A percentile compares a stretch with the other conserved stretches of the same genome.
These are phyloP conservation scores for Coptotermes formosanus DNA, from an alignment of 1,140 invertebrate genomes.

Conservation along the genomic window DNA sequence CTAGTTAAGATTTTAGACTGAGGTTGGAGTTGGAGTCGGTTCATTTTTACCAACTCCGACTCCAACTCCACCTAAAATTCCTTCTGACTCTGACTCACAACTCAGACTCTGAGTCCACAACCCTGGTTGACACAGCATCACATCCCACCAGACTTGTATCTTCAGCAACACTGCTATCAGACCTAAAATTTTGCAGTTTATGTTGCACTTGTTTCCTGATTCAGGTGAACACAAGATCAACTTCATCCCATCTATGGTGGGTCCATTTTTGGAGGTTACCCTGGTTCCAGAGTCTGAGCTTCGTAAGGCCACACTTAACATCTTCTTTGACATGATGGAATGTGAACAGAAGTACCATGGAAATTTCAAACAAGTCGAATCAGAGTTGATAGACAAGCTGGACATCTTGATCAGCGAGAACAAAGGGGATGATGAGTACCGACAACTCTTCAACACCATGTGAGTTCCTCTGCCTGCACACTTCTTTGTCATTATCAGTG, in stretches of 20 bases:
- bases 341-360: slow-evolving; percentile 81
- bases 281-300: slow-evolving; percentile 85
- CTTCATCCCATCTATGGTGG: slow-evolving; percentile 91
- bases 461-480: slow-evolving; percentile 57
- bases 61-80: no score
- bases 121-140: no score
- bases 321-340: slow-evolving; percentile 97
- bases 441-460: slow-evolving; percentile 90
- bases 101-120: no score
- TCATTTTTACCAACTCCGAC: no score
- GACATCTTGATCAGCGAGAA: slow-evolving; percentile 90
- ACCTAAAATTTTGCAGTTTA: background rate
- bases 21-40: no score
- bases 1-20: no score
- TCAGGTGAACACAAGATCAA: slow-evolving; percentile 75
- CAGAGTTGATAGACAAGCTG: slow-evolving; percentile 88
- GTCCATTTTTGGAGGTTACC: slow-evolving; percentile 91
- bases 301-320: slow-evolving; percentile 86
- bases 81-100: no score
- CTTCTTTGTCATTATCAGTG: background rate
- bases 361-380: slow-evolving; percentile 85
- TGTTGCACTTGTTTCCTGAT: slow-evolving; percentile 22
- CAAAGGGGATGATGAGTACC: slow-evolving; percentile 91
- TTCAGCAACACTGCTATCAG: no score
- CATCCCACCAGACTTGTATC: no score